Evolutionary conservation across 2,113 vertebrate genomes (phyloP), one percentile per base, ranked within the genome.

Genomic region (Rhinoptilus africanus): DNA sequence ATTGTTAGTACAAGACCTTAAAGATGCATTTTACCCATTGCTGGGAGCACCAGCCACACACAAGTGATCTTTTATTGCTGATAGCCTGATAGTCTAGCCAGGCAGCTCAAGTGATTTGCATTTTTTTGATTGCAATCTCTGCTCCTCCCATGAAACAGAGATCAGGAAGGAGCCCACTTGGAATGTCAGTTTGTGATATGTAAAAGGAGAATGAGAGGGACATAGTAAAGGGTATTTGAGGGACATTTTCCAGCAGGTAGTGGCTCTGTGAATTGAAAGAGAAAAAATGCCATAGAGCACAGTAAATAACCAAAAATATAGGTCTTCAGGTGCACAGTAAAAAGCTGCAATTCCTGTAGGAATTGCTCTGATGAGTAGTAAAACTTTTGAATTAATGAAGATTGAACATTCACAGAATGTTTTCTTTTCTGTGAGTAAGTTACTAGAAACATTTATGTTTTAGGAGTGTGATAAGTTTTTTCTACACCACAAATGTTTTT

Each of bases 101-200:
- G 73, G 62, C 27, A 74, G 19, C 32, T 53, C 39, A 75, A 88
- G 72, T 60, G 62, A 92, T 88, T 78, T 94, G 56, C 69, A 81
- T 15, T 81, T 91, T 78, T 3, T 89, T 92, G 80, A 91, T 92
- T 81, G 34, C n/a, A 76, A 53, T 94, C 83, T 94, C 83, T 89
- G 26, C 27, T 62, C 28, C 60, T 92, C 35, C 45, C 28, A 41
- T 32, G 45, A 92, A 92, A 85, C 0, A 48, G 47, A 81, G 60
- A 91, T n/a, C 79, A 72, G 77, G 48, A 92, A 88, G 72, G 23
- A 92, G 41, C 7, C n/a, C 24, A 39, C 18, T 78, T 74, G 57
- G 37, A 90, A 89, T 78, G 27, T 26, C 48, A 74, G 28, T 50
- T 63, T 59, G 56, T 34, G 57, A 54, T 37, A 57, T 26, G 24